Conservation (phyloP, 2,888 invertebrate genomes). For the Trachelus iudaicus region DNA sequence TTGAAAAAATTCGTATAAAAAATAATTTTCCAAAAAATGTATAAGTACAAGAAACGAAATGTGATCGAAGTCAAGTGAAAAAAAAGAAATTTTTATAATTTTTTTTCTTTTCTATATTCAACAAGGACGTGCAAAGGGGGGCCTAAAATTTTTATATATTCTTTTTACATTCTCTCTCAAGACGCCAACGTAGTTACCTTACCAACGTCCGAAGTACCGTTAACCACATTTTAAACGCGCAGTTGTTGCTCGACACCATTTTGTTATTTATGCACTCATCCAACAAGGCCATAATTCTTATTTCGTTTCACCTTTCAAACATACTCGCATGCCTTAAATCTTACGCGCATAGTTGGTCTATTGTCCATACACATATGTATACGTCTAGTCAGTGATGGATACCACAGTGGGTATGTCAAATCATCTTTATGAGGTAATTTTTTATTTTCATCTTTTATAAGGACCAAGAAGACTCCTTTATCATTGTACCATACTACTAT, state of each 20-base stretch:
- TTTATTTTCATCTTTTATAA: not conserved
- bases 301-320: not conserved
- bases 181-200: no score
- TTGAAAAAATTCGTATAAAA: not conserved
- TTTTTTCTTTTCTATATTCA: not conserved
- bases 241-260: not conserved
- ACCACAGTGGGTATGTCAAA: not conserved
- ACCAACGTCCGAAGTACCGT: not conserved
- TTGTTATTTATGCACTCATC: not conserved
- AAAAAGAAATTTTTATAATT: not conserved
- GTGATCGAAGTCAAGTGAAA: not conserved
- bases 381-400: not conserved
- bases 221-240: not conserved
- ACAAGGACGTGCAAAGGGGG: no score
- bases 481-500: not conserved
- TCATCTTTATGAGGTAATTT: not conserved
- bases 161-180: not conserved
- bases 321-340: not conserved
- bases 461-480: not conserved
- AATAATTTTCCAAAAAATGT: not conserved
- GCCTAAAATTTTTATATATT: not conserved
- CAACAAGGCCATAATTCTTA: not conserved
- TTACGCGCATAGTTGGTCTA: not conserved
- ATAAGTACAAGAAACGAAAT: no score
- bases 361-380: not conserved